Base-by-base conservation (phyloP, 2,888 invertebrate species). In the Lissocephala sabroskyi region DNA sequence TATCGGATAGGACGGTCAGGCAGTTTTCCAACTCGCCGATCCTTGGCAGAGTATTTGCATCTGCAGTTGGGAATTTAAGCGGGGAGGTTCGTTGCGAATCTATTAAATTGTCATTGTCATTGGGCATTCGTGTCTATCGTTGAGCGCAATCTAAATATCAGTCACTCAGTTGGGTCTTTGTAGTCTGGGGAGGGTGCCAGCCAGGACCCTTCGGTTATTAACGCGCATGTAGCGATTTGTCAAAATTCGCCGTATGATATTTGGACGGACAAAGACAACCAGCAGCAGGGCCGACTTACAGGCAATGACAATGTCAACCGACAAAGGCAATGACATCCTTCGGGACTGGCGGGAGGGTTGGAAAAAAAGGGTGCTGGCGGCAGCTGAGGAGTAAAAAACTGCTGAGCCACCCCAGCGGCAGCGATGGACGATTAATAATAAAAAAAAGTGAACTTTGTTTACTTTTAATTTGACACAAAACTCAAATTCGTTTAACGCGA, bases 191-290 rank as follows among this genome's bases (percentile, higher is more conserved):
- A 23, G 44, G 46, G 49, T 56, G 26, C n/a, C 5, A 16, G 19
- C 46, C 47, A 33, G 53, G 62, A 53, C 46, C 16, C 33, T 44
- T 46, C 41, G 67, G 70, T 62, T 76, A 77, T 77, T 77, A 70
- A 74, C 75, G 71, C 71, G 63, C 64, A 60, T 62, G 62, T 70
- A 62, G 51, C 63, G 56, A 74, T 76, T 74, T 74, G 73, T 74
- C 75, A 70, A 70, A 74, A 62, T 60, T 49, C 39, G 36, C 56
- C 43, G 49, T 59, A 70, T 76, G 73, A 76, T 77, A 73, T 76
- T 77, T 76, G 74, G 63, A 71, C 56, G 76, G 76, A 73, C 77
- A 76, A 59, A 67, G 35, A 35, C 3, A 23, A 23, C 23, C 28
- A 40, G 16, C 35, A 35, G 36, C 36, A 51, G 41, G 36, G 13